Conservation (phyloP, 2,888 invertebrate genomes). For the Acrobasis suavella region DNA sequence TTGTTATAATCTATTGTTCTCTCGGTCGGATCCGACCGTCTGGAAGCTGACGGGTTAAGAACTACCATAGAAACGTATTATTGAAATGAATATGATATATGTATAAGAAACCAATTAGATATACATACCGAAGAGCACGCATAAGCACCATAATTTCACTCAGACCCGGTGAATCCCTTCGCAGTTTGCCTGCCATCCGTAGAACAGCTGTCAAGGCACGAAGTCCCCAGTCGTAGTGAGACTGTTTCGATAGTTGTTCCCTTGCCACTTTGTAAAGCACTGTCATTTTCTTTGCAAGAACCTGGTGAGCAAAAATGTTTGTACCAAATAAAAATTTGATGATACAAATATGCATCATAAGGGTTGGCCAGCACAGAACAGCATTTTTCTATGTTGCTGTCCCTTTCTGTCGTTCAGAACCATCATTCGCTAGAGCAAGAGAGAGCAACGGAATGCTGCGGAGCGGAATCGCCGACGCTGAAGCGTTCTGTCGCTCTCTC, state of each 20-base stretch:
- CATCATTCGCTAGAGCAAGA: no score
- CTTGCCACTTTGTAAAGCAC: constrained; percentile 92
- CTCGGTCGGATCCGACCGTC: no score
- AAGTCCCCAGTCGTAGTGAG: constrained; percentile 96
- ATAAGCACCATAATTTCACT: constrained; percentile 94
- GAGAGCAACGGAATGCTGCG: no score
- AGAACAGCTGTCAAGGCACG: constrained; percentile 95
- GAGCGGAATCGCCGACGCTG: no score
- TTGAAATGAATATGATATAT: not conserved
- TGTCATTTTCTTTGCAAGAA: constrained; percentile 96
- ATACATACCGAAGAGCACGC: constrained; percentile 87
- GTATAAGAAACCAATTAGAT: not conserved
- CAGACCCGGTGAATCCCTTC: constrained; percentile 89
- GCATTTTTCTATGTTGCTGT: no score
- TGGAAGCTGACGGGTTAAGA: no score
- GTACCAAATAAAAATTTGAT: no score
- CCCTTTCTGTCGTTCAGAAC: no score
- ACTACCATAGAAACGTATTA: not conserved
- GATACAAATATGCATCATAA: no score
- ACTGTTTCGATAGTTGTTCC: constrained; percentile 95
- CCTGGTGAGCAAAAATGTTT: constrained; percentile 41
- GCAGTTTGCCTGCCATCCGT: constrained; percentile 94
- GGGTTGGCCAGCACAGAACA: no score
- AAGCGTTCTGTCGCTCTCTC: no score
- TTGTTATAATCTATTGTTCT: no score